phyloP scores from a whole-genome alignment of 2,113 vertebrate species.

The Gasterosteus nipponicus region DNA sequence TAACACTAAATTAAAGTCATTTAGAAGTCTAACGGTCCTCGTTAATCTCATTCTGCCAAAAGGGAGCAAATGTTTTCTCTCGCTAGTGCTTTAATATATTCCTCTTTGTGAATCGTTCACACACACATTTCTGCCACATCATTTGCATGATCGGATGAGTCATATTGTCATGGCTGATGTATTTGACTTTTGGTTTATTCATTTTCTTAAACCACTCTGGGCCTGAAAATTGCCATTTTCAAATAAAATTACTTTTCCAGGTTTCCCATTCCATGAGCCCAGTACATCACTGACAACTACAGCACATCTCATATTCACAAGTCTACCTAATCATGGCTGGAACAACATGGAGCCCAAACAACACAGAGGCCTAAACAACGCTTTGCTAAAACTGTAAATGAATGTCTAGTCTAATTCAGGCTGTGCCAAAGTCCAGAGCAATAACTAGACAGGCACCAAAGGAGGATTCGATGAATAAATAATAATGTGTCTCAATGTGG shows the following conservation, averaged over 20 bases:
- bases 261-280: not conserved
- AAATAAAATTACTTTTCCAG: not conserved
- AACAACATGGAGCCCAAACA: not conserved
- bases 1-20: too few species aligned
- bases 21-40: not conserved
- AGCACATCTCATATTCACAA: constrained; percentile 18
- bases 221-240: not conserved
- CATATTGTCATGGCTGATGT: too few species aligned
- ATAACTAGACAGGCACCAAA: constrained; percentile 6
- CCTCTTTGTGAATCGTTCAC: too few species aligned
- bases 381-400: constrained; percentile 32
- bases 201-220: not conserved
- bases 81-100: not conserved
- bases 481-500: constrained; percentile 34
- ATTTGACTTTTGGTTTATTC: not conserved
- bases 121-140: too few species aligned
- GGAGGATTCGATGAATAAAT: constrained; percentile 45
- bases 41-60: not conserved
- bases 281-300: constrained; percentile 20
- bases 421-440: constrained; percentile 16
- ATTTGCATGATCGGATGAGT: too few species aligned
- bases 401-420: constrained; percentile 28
- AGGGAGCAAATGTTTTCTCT: constrained; percentile 11
- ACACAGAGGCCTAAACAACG: not conserved
- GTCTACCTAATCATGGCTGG: constrained; percentile 10